Base-by-base conservation (phyloP, 2,113 vertebrate genomes). In the Colius striatus region DNA sequence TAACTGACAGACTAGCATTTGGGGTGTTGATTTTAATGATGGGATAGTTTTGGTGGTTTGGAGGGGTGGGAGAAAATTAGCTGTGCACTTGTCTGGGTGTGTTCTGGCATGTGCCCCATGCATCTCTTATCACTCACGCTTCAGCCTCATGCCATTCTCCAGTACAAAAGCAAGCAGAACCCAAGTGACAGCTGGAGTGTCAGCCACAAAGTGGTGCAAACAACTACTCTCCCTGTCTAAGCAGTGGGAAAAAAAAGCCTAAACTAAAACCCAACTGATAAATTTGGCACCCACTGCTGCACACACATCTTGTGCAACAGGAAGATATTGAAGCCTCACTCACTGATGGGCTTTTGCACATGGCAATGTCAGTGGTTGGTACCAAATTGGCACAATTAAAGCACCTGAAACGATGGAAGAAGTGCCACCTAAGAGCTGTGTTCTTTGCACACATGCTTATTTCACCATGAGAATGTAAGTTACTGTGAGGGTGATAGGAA, bases 251-350 rank as follows among this genome's bases (percentile, higher is more conserved):
- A 80, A 87, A 81, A 68, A 74, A 54, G 22, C 27, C 60, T 38
- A 16, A 63, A 47, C 34, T 83, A 50, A 95, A 94, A 76, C 7
- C 47, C n/a, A 65, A 38, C 15, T 10, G 30, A 21, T 29, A 38
- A 87, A 77, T 66, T 43, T 80, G 77, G 65, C 77, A 87, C 84
- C 30, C 36, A 13, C 32, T 72, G 38, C 62, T 27, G 48, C 2
- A 0, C 10, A 10, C 2, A 0, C 3, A 34, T 41, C 51, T 54
- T 25, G 29, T 15, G 61, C 10, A 45, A 89, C 20, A 13, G 1
- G 41, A 60, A 79, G 63, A 72, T 12, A 15, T 0, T 1, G 25
- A 72, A 72, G 11, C 30, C 43, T 43, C 25, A 1, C 43, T 43
- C 25, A 1, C 18, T 20, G 48, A 53, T 2, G 3, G 47, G 60